Evolutionary conservation across 2,888 invertebrate genomes (phyloP).

Genomic region (Synanthedon vespiformis): DNA sequence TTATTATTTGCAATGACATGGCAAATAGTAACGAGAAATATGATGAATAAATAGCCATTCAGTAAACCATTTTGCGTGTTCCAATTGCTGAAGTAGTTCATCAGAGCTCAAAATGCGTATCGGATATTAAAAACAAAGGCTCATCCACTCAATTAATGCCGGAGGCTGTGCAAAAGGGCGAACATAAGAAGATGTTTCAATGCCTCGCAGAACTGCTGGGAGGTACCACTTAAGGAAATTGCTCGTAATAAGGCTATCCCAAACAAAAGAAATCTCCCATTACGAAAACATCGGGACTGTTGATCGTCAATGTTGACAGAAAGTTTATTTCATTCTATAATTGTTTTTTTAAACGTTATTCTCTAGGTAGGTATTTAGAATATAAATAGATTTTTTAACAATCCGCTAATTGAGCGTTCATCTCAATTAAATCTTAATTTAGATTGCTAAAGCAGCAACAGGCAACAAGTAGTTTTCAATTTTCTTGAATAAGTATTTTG

Average conservation of each 20-base stretch:
- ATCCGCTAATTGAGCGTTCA: too few species aligned
- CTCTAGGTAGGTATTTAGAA: too few species aligned
- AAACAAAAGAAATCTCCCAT: conserved; percentile 21
- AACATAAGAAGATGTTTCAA: neutral
- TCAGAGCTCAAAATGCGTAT: neutral
- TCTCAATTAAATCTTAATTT: too few species aligned
- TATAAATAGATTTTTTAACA: too few species aligned
- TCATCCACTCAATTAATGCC: neutral
- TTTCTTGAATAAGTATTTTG: too few species aligned
- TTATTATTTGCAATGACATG: too few species aligned
- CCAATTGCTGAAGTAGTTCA: neutral
- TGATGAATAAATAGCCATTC: too few species aligned
- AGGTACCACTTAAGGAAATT: conserved; percentile 27
- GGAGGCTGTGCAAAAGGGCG: neutral
- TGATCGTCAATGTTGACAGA: conserved; percentile 10
- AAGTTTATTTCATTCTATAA: neutral
- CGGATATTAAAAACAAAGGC: neutral
- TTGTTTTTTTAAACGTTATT: too few species aligned
- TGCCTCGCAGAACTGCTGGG: neutral
- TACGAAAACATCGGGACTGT: conserved; percentile 16
- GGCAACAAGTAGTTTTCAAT: too few species aligned
- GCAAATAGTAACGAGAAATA: too few species aligned
- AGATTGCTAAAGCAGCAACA: too few species aligned
- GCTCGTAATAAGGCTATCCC: conserved; percentile 30
- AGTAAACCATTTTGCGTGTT: too few species aligned